These are phyloP conservation scores for Polylopha cassiicola DNA, from an alignment of 2,888 invertebrate species.

Conservation along the genomic window DNA sequence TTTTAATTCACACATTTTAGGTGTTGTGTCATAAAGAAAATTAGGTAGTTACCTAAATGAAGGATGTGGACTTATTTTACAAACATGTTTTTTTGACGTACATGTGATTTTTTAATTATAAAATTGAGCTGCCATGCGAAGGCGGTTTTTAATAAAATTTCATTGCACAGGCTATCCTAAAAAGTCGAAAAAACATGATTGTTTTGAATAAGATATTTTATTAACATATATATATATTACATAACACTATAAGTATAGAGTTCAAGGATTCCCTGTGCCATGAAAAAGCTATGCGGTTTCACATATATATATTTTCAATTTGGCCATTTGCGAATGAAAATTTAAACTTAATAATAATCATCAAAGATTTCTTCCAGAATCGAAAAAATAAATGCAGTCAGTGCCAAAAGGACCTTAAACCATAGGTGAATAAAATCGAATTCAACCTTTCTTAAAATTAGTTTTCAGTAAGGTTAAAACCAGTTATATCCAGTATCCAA, in stretches of 20 bases:
- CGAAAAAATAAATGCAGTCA: neutral
- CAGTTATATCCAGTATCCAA: no score
- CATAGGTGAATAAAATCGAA: constrained; percentile 17
- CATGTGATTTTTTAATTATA: neutral
- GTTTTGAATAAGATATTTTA: no score
- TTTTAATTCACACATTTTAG: no score
- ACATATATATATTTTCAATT: neutral
- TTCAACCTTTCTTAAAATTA: constrained; percentile 1
- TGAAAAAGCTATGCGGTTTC: constrained; percentile 10
- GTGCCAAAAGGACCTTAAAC: no score
- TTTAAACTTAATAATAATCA: neutral
- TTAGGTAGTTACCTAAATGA: no score
- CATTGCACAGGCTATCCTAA: constrained; percentile 11
- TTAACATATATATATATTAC: no score
- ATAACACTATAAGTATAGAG: neutral
- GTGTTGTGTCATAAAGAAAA: no score
- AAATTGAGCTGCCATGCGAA: constrained; percentile 13
- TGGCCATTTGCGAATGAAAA: constrained; percentile 9
- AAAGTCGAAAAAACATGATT: constrained; percentile 22
- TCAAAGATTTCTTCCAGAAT: constrained; percentile 9
- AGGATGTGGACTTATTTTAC: no score
- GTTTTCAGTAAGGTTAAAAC: no score
- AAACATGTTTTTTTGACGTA: constrained; percentile 23
- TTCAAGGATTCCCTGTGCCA: constrained; percentile 14
- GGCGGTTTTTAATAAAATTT: constrained; percentile 10